phyloP scores from a whole-genome alignment of 2,797 vertebrate species.

The Tolypeutes matacus region DNA sequence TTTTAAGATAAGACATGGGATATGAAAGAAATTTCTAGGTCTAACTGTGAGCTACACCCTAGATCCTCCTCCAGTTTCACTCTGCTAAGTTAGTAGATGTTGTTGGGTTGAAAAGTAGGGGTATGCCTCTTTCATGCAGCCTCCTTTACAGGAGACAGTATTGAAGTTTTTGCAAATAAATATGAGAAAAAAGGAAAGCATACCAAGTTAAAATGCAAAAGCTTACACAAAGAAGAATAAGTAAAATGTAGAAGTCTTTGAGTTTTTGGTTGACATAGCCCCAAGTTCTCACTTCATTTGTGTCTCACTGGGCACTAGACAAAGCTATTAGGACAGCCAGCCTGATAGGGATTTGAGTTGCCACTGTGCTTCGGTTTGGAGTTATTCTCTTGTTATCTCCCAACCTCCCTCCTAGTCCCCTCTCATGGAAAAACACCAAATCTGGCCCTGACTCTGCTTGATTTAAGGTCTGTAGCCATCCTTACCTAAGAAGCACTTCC shows the following conservation, averaged over 20 bases:
- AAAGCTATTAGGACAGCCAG: background rate
- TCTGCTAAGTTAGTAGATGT: background rate
- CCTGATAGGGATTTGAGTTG: background rate
- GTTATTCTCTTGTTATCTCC: background rate
- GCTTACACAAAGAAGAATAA: background rate
- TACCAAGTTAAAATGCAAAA: slow-evolving; percentile 21
- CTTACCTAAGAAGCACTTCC: background rate
- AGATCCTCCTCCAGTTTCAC: background rate
- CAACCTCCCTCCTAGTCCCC: background rate
- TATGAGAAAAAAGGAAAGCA: slow-evolving; percentile 48
- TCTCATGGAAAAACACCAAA: background rate
- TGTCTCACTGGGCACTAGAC: background rate
- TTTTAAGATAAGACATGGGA: background rate
- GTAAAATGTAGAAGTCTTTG: background rate
- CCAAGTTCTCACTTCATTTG: background rate
- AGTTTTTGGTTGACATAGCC: background rate
- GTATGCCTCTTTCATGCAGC: background rate
- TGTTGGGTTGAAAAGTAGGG: background rate
- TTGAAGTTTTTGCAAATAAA: slow-evolving; percentile 1
- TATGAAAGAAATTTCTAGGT: background rate
- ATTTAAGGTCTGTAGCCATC: background rate
- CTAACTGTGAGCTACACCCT: background rate
- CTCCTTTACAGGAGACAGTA: background rate
- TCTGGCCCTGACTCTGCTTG: background rate
- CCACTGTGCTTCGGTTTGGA: background rate